Evolutionary conservation across 2,888 invertebrate genomes (phyloP).

Genomic region (Mesorhabditis sp.): DNA sequence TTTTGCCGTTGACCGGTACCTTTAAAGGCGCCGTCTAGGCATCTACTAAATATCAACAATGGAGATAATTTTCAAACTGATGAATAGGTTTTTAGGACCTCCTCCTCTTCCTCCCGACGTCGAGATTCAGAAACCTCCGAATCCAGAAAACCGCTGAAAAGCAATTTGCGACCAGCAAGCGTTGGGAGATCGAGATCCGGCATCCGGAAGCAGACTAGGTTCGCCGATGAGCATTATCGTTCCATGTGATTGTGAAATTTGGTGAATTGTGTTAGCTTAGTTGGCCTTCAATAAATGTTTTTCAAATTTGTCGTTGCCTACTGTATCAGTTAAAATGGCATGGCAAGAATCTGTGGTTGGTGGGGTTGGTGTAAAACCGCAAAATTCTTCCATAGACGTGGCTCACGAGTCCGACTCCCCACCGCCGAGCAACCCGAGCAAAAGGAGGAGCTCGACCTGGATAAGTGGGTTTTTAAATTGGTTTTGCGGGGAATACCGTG

Average conservation of each 20-base stretch:
- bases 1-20: no score
- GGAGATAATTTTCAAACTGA: no score
- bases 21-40: no score
- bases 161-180: constrained; percentile 2
- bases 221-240: background rate
- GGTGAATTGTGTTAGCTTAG: no score
- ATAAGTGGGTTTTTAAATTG: background rate
- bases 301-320: no score
- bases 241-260: no score
- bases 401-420: background rate
- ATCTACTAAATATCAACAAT: no score
- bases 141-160: background rate
- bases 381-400: background rate
- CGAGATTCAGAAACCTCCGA: background rate
- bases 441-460: background rate
- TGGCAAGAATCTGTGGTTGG: background rate
- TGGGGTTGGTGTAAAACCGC: background rate
- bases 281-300: no score
- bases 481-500: constrained; percentile 1
- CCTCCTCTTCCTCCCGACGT: no score
- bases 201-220: background rate
- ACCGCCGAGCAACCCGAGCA: background rate
- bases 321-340: no score
- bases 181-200: background rate
- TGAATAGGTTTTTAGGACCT: no score